phyloP scores from a whole-genome alignment of 2,797 vertebrate genomes.

The Sebastes cheni region DNA sequence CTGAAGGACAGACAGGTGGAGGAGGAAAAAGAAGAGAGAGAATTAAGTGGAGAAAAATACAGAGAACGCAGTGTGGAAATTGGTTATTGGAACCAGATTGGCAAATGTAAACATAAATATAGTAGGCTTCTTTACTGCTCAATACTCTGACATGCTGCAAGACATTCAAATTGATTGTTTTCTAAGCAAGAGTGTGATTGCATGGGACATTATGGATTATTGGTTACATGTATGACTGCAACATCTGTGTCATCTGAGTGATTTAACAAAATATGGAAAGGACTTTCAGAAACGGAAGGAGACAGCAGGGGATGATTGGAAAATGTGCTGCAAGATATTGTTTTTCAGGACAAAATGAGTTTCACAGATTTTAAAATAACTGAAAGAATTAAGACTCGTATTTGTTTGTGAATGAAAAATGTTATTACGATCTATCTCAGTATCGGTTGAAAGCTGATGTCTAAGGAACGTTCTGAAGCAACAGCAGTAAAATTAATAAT shows the following conservation, averaged over 20 bases:
- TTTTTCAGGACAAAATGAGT: not conserved
- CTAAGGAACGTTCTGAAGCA: not conserved
- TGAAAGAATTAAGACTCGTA: not conserved
- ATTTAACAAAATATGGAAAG: not conserved
- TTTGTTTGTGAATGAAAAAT: not conserved
- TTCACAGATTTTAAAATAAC: not conserved
- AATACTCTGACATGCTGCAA: not conserved
- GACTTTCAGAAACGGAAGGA: not conserved
- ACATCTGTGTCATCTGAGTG: not conserved
- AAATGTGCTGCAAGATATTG: not conserved
- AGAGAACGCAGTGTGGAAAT: not conserved
- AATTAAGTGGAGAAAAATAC: not conserved
- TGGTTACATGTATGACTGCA: not conserved
- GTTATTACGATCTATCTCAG: not conserved
- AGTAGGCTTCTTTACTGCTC: not conserved
- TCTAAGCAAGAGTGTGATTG: not conserved
- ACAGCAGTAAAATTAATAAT: not conserved
- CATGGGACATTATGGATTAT: not conserved
- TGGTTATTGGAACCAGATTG: not conserved
- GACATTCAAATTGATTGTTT: slow-evolving; percentile 6
- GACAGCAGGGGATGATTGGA: not conserved
- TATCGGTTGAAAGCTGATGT: not conserved
- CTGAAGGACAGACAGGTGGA: slow-evolving; percentile 64
- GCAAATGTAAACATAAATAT: not conserved
- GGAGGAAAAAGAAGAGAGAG: not conserved